Base-by-base conservation (phyloP, 2,113 vertebrate species). In the Poecilia latipinna region DNA sequence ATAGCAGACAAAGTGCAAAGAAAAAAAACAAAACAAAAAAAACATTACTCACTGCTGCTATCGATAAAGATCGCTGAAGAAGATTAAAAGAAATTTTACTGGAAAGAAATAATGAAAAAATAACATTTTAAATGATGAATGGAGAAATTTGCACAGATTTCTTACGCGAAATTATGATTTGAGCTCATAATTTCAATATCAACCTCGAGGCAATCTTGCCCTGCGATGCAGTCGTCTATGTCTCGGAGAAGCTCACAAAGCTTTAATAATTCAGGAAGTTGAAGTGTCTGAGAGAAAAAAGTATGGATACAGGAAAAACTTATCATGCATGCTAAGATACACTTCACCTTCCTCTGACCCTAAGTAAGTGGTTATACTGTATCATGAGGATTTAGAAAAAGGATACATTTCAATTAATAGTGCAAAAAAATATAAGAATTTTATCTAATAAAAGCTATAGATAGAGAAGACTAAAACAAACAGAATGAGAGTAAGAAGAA, bases 241-340 rank as follows among this genome's bases (percentile, higher is more conserved):
- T 67, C n/a, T 67, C 8, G 1, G 65, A 44, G 65, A 67, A 39
- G 26, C n/a, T 44, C 33, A 12, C 65, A 67, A 17, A 26, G 13
- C 60, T 64, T 88, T 35, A 75, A 75, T 79, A 72, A 82, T 83
- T 51, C 63, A 81, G 71, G 37, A 48, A 35, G 44, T n/a, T 17
- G 17, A 69, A 17, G 64, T 17, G 70, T 68, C 65, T 44, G 79
- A 48, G 22, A 32, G 15, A 51, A 72, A 75, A 69, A 32, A 68
- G 44, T 32, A 60, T 26, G 60, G 32, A 26, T 19, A 64, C 19
- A 29, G n/a, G 22, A 60, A 74, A 69, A 65, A 44, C 32, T 29
- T 64, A 74, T 63, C 5, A 66, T 12, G 0, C 35, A 33, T 75
- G 61, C 54, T 39, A 32, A 60, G 29, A 63, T 15, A 73, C 61